phyloP scores from a whole-genome alignment of 2,888 invertebrate genomes.

The Nemotelus pantherinus region DNA sequence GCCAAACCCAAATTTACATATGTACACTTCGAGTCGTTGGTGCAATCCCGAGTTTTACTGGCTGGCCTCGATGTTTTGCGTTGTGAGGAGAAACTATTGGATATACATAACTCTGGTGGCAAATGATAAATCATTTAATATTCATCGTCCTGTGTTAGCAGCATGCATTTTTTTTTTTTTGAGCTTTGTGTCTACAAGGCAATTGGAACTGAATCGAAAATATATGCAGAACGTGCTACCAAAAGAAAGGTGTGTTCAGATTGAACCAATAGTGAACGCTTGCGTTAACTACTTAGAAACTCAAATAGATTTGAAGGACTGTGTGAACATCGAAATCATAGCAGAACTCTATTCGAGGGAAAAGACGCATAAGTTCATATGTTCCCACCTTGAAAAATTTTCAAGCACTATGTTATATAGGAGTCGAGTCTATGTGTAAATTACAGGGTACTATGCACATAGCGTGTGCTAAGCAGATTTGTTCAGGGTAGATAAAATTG shows the following conservation, averaged over 20 bases:
- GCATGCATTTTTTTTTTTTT: conserved; percentile 77
- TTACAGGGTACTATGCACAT: no score
- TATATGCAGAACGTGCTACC: conserved; percentile 77
- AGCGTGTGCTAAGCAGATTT: no score
- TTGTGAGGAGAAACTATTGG: no score
- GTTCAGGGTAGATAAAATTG: no score
- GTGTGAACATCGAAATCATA: conserved; percentile 74
- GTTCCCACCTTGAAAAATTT: conserved; percentile 71
- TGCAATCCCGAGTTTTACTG: no score
- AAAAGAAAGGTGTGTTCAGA: conserved; percentile 74
- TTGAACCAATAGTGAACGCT: conserved; percentile 73
- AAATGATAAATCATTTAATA: no score
- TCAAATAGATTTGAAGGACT: conserved; percentile 76
- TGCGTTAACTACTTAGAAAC: conserved; percentile 73
- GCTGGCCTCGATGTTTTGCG: no score
- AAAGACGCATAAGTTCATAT: conserved; percentile 73
- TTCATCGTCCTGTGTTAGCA: conserved; percentile 74
- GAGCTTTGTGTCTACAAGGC: conserved; percentile 76
- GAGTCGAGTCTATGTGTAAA: no score
- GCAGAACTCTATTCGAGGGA: conserved; percentile 74
- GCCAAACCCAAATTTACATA: no score
- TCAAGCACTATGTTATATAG: conserved; percentile 62
- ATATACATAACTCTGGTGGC: no score
- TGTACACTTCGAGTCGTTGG: no score
- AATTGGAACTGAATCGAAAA: conserved; percentile 70